A percentile compares a stretch with the other conserved stretches of the same genome.
These are phyloP conservation scores for Anabacerthia variegaticeps DNA, from an alignment of 2,797 vertebrate genomes.

Conservation along the genomic window DNA sequence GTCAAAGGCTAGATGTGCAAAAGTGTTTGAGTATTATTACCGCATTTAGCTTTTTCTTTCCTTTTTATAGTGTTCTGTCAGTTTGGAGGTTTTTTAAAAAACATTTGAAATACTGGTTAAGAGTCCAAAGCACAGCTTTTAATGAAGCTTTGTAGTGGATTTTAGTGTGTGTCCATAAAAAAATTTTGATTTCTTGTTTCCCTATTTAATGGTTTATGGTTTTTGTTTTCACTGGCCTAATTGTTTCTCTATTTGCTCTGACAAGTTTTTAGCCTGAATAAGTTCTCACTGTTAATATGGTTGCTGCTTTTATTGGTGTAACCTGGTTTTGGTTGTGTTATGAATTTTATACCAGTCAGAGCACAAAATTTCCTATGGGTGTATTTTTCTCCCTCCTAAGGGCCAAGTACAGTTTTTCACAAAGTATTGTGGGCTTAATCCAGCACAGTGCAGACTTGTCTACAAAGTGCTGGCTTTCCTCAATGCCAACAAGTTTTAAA, in stretches of 20 bases:
- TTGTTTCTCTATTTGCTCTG: slow-evolving; percentile 53
- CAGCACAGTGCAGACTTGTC: not conserved
- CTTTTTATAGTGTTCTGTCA: not conserved
- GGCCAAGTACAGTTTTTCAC: slow-evolving; percentile 1
- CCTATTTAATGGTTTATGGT: slow-evolving; percentile 73
- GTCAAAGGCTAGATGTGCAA: not conserved
- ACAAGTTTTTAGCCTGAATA: slow-evolving; percentile 71
- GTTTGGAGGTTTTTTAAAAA: not conserved
- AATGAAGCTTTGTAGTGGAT: slow-evolving; percentile 5
- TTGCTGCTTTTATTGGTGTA: slow-evolving; percentile 54
- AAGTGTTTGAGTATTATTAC: not conserved
- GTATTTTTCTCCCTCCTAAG: not conserved
- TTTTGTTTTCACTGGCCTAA: slow-evolving; percentile 69
- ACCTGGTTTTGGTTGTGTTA: slow-evolving; percentile 60
- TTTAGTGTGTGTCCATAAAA: slow-evolving; percentile 31
- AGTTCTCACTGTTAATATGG: slow-evolving; percentile 61
- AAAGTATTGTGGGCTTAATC: not conserved
- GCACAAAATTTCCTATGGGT: slow-evolving; percentile 35
- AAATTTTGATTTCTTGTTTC: slow-evolving; percentile 67
- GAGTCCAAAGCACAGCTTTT: not conserved
- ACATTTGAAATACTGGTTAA: not conserved
- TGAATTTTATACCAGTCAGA: slow-evolving; percentile 57
- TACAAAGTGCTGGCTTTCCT: not conserved
- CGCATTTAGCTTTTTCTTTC: not conserved
- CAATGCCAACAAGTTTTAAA: not conserved